phyloP scores from a whole-genome alignment of 2,888 invertebrate species.

The Archips xylosteana region DNA sequence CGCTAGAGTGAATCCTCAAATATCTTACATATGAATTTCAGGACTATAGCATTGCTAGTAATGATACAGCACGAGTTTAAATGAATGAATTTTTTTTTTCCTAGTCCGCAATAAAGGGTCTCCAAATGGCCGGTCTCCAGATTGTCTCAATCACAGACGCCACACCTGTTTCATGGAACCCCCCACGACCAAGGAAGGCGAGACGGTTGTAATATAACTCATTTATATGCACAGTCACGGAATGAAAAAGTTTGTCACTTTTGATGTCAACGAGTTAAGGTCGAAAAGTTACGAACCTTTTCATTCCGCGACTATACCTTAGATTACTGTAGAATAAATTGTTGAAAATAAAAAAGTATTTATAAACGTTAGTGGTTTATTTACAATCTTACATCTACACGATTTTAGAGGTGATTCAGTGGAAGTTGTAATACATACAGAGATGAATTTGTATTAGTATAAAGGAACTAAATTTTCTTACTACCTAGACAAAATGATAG shows the following conservation, averaged over 20 bases:
- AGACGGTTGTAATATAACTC: slow-evolving; percentile 88
- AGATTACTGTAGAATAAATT: slow-evolving; percentile 36
- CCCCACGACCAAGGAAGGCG: slow-evolving; percentile 93
- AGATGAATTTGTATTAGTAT: too few relatives aligned
- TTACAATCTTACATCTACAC: slow-evolving; percentile 38
- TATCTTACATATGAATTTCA: too few relatives aligned
- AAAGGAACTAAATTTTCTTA: too few relatives aligned
- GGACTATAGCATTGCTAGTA: too few relatives aligned
- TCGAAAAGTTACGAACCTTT: too few relatives aligned
- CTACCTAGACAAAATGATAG: too few relatives aligned
- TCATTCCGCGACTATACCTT: slow-evolving; percentile 11
- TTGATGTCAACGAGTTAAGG: too few relatives aligned
- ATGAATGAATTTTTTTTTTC: not conserved
- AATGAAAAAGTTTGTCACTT: too few relatives aligned
- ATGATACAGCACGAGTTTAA: too few relatives aligned
- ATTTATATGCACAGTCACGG: slow-evolving; percentile 22
- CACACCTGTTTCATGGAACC: slow-evolving; percentile 93
- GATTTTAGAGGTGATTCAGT: not conserved
- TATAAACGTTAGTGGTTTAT: slow-evolving; percentile 34
- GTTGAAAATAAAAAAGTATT: slow-evolving; percentile 22
- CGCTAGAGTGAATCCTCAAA: too few relatives aligned
- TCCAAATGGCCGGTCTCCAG: slow-evolving; percentile 96
- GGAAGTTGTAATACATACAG: too few relatives aligned
- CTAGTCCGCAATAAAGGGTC: slow-evolving; percentile 96
- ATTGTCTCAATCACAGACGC: slow-evolving; percentile 97